These are phyloP conservation scores for Leucophenga varia DNA, from an alignment of 1,140 invertebrate genomes.

Conservation along the genomic window DNA sequence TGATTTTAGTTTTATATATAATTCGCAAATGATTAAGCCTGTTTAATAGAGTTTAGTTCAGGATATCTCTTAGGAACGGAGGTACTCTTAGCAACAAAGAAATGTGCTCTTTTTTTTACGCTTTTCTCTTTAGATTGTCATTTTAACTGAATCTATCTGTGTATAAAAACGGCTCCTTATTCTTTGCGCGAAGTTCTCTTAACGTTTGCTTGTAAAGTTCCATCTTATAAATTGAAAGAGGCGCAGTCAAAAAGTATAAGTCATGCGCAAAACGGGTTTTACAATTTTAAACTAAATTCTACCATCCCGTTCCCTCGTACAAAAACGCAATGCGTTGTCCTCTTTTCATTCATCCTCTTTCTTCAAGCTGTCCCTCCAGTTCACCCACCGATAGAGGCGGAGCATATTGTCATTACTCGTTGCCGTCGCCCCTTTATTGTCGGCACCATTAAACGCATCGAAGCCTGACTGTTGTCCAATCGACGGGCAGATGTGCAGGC, in stretches of 20 bases:
- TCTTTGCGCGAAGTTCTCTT: constrained; percentile 21
- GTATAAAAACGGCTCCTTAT: no score
- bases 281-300: constrained; percentile 53
- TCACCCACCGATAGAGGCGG: constrained; percentile 41
- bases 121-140: constrained; percentile 6
- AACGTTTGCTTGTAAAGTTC: constrained; percentile 5
- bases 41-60: not conserved
- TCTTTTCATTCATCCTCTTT: constrained; percentile 45
- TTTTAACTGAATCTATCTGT: no score
- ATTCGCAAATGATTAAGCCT: no score
- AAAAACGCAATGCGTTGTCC: constrained; percentile 13
- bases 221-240: not conserved
- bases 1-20: no score
- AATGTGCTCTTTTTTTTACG: not conserved
- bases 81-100: constrained; percentile 16
- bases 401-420: constrained; percentile 38
- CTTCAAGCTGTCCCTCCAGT: no score
- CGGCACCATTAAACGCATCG: constrained; percentile 18
- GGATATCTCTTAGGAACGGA: no score
- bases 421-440: constrained; percentile 18
- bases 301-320: constrained; percentile 37
- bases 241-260: constrained; percentile 51
- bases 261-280: constrained; percentile 55
- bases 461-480: constrained; percentile 12
- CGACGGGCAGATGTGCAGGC: not conserved